phyloP scores from a whole-genome alignment of 2,797 vertebrate genomes.

The Anguilla marmorata region DNA sequence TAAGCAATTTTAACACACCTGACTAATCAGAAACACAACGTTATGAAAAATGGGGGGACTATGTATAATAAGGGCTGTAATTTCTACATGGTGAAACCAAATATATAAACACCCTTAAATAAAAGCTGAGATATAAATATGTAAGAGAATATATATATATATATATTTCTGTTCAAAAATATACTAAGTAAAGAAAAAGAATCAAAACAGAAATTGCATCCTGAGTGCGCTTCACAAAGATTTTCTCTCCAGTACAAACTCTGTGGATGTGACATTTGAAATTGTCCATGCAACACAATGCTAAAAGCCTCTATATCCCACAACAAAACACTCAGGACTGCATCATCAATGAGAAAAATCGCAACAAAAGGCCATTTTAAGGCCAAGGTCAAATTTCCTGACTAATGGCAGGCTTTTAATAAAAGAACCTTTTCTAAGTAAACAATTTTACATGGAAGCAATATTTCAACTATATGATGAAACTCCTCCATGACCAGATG shows the following conservation, averaged over 20 bases:
- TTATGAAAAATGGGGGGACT: too few relatives aligned
- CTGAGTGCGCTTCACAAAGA: neutral
- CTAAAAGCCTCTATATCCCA: constrained; percentile 16
- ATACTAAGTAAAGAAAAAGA: neutral
- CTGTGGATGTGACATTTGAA: neutral
- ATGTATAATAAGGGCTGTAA: too few relatives aligned
- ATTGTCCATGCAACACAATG: neutral
- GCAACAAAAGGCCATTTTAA: constrained; percentile 1
- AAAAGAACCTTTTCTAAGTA: constrained; percentile 19
- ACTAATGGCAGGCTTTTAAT: constrained; percentile 33
- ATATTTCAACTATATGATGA: constrained; percentile 12
- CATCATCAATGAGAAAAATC: constrained; percentile 5
- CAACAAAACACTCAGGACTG: constrained; percentile 10
- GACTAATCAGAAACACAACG: too few relatives aligned
- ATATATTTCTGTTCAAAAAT: too few relatives aligned
- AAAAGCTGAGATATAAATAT: too few relatives aligned
- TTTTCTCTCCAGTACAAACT: neutral
- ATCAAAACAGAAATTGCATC: neutral
- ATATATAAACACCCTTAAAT: too few relatives aligned
- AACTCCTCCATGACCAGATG: constrained; percentile 17
- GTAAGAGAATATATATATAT: too few relatives aligned
- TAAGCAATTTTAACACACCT: too few relatives aligned
- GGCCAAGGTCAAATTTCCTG: neutral
- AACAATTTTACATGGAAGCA: constrained; percentile 14
- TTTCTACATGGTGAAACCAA: too few relatives aligned